Evolutionary conservation across 2,888 invertebrate genomes (phyloP), one percentile per base, ranked within the genome.

Genomic region (Drosophila monieri): DNA sequence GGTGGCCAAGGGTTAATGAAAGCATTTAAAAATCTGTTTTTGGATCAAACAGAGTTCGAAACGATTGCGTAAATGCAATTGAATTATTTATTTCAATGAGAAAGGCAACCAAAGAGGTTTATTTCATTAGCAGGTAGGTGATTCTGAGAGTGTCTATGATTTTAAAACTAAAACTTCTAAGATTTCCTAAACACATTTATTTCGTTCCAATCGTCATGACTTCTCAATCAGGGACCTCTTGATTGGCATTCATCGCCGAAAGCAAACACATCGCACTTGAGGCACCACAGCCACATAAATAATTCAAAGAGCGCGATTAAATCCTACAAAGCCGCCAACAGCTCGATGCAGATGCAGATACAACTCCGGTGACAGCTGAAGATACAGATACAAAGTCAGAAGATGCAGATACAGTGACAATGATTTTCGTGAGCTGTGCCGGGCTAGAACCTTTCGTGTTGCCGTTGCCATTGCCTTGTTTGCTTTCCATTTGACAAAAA

Each of bases 251-350:
- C 67, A 66, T 14, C 44, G 27, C 52, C 62, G 53, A 66, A 66
- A 66, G 12, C n/a, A 6, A 39, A 27, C 66, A 44, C 62, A 52
- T 64, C 54, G 54, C 67, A 64, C 64, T 67, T 46, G 44, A 37
- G 43, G 21, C 43, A 21, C 27, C 1, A 8, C 23, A 49, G 53
- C 30, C 67, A 44, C 54, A 66, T 64, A 66, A 53, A 64, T 66
- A 66, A 64, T 64, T 64, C 67, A 64, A 66, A 66, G 54, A 35
- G 18, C 14, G 54, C 66, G 66, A 62, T 62, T 66, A 66, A 44
- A 53, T 27, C 43, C 66, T 35, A 18, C 48, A 48, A 15, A 35
- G 27, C 35, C 54, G 57, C 51, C 66, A 44, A 64, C 53, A 64
- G 18, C 39, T 15, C 14, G 62, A 62, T 66, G 67, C 62, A 62